Percentiles rank a stretch among this genome's conserved stretches.
These are phyloP conservation scores for Rutilus rutilus DNA, from an alignment of 2,113 vertebrate genomes.

Conservation along the genomic window DNA sequence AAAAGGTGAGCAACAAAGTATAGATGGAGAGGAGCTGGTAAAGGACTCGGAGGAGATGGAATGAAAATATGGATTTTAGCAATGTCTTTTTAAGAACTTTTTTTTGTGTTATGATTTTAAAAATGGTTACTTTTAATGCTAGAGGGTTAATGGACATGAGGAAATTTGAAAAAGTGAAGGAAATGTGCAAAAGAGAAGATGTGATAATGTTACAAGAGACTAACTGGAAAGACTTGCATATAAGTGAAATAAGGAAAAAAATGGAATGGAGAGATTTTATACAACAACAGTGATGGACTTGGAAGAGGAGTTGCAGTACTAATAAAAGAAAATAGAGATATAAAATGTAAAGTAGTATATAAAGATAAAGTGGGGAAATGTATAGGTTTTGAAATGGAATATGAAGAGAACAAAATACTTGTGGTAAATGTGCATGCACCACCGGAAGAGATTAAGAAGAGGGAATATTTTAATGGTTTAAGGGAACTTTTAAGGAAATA, in stretches of 20 bases:
- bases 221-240: neutral
- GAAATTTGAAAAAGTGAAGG: neutral
- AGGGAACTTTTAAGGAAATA: neutral
- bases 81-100: neutral
- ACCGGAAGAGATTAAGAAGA: neutral
- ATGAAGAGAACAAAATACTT: neutral
- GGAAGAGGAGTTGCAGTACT: neutral
- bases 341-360: neutral
- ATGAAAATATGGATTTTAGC: neutral
- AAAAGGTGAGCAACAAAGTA: neutral
- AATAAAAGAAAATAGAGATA: neutral
- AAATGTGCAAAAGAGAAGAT: neutral
- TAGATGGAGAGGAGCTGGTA: neutral
- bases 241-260: neutral
- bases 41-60: neutral
- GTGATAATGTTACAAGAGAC: constrained; percentile 8
- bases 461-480: neutral
- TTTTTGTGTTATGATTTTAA: neutral
- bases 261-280: neutral
- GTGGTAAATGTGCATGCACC: no score
- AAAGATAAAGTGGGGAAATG: neutral
- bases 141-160: neutral
- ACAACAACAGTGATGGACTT: neutral
- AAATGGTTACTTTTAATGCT: neutral
- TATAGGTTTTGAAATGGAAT: neutral